Evolutionary conservation across 30 jellyfish, hydroid and myxozoan species (phyloP).

Genomic region (Nemopilema nomurai): DNA sequence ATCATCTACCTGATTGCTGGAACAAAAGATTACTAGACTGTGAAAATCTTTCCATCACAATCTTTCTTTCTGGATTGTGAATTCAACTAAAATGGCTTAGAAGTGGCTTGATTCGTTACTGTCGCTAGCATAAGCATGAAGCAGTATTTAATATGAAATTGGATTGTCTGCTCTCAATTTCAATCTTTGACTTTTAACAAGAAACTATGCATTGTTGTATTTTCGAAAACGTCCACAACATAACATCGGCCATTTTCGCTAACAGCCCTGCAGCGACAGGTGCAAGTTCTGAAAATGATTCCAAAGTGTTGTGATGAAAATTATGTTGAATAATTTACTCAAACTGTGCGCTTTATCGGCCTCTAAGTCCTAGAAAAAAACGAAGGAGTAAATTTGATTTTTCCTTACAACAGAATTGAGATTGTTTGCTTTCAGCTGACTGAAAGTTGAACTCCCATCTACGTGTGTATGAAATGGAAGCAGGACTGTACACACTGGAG

Average conservation of each 20-base stretch:
- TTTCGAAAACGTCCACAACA: background rate
- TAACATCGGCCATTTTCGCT: background rate
- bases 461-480: background rate
- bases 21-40: too few species aligned
- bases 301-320: background rate
- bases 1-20: too few species aligned
- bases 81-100: too few species aligned
- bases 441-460: background rate
- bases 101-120: too few species aligned
- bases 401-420: background rate
- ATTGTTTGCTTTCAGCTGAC: background rate
- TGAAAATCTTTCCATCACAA: too few species aligned
- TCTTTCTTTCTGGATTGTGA: too few species aligned
- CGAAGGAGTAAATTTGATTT: background rate
- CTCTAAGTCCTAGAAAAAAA: background rate
- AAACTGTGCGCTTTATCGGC: background rate
- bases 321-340: background rate
- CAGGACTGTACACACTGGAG: background rate
- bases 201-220: too few species aligned
- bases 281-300: background rate
- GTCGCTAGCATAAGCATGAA: too few species aligned
- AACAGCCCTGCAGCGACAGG: background rate
- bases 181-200: too few species aligned
- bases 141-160: too few species aligned
- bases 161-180: too few species aligned